Percentiles rank a stretch among this genome's conserved stretches.
Conservation (phyloP, 2,888 invertebrate species). For the Watsonalla cultraria region DNA sequence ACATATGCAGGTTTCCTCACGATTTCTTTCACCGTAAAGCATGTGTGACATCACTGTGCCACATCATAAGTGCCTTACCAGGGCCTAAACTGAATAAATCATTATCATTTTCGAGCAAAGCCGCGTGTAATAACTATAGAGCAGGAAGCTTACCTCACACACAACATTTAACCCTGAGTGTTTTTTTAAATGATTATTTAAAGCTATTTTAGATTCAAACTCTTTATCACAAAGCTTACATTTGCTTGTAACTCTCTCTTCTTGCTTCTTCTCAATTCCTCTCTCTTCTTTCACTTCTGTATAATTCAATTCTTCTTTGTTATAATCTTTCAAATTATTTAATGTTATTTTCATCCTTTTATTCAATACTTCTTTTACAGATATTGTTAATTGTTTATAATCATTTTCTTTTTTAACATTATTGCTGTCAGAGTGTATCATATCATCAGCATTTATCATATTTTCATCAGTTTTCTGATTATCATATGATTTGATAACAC, state of each 20-base stretch:
- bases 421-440: neutral
- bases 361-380: neutral
- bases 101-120: too few relatives aligned
- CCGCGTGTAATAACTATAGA: too few relatives aligned
- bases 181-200: neutral
- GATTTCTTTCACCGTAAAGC: too few relatives aligned
- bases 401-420: neutral
- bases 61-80: too few relatives aligned
- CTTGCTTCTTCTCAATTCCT: neutral
- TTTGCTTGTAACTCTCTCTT: neutral
- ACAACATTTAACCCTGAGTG: constrained; percentile 3
- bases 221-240: neutral
- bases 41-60: too few relatives aligned
- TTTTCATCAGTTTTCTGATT: neutral
- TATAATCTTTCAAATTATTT: neutral
- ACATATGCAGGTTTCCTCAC: too few relatives aligned
- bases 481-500: too few relatives aligned
- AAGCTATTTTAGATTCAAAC: neutral
- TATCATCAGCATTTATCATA: neutral
- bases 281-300: neutral
- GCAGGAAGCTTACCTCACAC: constrained; percentile 4
- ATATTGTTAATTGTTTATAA: neutral
- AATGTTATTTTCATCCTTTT: neutral
- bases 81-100: too few relatives aligned
- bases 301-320: neutral